Percentiles rank a stretch among this genome's conserved stretches.
Conservation (phyloP, 1,140 invertebrate species). For the Helicoverpa zea region DNA sequence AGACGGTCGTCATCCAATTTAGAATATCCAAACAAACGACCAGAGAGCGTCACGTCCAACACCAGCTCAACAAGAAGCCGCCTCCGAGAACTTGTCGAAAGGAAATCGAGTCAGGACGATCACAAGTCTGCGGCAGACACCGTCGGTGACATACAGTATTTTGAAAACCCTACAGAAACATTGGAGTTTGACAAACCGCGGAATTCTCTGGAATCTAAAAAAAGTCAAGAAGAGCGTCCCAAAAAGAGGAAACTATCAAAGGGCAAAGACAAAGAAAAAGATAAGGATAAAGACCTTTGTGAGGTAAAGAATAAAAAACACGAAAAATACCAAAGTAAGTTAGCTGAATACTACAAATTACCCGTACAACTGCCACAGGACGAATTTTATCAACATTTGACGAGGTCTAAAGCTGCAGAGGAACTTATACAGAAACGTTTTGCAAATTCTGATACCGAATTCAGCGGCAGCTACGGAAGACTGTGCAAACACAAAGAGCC, state of each 20-base stretch:
- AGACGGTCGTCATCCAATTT: conserved; percentile 83
- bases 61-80: conserved; percentile 85
- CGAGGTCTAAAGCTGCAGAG: conserved; percentile 80
- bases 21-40: conserved; percentile 79
- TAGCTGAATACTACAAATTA: conserved; percentile 82
- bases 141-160: conserved; percentile 84
- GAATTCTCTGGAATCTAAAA: conserved; percentile 75
- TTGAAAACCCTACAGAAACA: conserved; percentile 85
- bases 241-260: conserved; percentile 81
- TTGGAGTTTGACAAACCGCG: conserved; percentile 82
- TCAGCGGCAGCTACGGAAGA: conserved; percentile 82
- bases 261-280: conserved; percentile 72
- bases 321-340: conserved; percentile 83
- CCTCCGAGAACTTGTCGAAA: conserved; percentile 85
- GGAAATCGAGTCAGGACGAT: conserved; percentile 84
- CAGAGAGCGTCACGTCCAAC: conserved; percentile 82
- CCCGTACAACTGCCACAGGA: conserved; percentile 82
- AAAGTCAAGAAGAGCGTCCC: conserved; percentile 76
- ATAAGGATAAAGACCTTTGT: conserved; percentile 68
- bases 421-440: conserved; percentile 81
- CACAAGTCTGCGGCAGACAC: conserved; percentile 81
- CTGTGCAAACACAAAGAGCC: conserved; percentile 83
- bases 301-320: conserved; percentile 82
- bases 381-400: conserved; percentile 84
- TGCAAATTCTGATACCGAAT: conserved; percentile 81